phyloP scores from a whole-genome alignment of 2,113 vertebrate species.

The Xenotilapia longispinis region DNA sequence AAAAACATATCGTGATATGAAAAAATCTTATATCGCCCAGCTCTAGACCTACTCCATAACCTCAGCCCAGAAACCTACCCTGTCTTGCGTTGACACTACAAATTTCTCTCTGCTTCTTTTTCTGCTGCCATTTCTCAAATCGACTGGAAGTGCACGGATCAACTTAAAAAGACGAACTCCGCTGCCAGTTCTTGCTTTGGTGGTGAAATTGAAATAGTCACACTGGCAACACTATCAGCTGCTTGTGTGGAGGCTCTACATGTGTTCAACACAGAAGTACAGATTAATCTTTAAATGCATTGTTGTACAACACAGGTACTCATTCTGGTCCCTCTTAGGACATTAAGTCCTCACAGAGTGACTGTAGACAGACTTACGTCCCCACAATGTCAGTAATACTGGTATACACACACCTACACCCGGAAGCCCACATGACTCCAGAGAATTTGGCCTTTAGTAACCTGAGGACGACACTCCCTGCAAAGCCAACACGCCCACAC shows the following conservation, averaged over 20 bases:
- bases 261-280: background rate
- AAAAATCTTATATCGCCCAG: too few species aligned
- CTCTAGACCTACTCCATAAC: background rate
- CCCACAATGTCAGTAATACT: background rate
- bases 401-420: background rate
- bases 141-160: background rate
- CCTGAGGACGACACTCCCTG: background rate
- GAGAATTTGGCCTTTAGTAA: background rate
- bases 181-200: fast-evolving
- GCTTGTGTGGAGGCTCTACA: background rate
- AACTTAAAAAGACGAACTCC: background rate
- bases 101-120: background rate
- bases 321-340: background rate
- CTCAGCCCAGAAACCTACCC: background rate
- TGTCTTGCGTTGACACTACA: background rate
- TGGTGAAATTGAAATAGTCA: background rate
- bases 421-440: background rate
- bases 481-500: background rate
- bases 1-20: too few species aligned
- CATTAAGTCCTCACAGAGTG: background rate
- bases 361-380: background rate
- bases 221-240: background rate
- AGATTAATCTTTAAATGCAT: background rate
- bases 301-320: background rate
- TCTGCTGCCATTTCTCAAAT: background rate